Percentiles rank a stretch among this genome's conserved stretches.
Evolutionary conservation across 35 echinoderm and acorn worm genomes (phyloP).

Genomic region (Ophiothrix spiculata): DNA sequence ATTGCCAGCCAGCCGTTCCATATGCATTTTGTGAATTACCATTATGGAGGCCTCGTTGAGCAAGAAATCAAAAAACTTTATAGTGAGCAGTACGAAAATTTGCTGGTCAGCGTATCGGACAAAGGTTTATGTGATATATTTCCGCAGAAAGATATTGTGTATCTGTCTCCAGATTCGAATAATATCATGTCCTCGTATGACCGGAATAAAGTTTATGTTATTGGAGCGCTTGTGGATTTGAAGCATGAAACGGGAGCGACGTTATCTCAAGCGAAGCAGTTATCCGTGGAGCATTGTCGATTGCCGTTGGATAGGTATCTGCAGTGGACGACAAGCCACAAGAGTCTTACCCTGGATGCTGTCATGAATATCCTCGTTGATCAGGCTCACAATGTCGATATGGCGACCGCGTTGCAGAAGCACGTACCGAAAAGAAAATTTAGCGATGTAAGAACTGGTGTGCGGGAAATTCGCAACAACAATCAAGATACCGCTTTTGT

Average conservation of each 20-base stretch:
- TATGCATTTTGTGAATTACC: conserved; percentile 64
- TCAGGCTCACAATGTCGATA: conserved; percentile 51
- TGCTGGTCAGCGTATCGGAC: conserved; percentile 57
- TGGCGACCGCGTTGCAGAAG: conserved; percentile 61
- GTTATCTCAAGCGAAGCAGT: conserved; percentile 72
- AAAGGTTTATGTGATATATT: conserved; percentile 72
- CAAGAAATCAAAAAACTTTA: conserved; percentile 57
- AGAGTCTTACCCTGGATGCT: conserved; percentile 84
- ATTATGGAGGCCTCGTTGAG: conserved; percentile 24
- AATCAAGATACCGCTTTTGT: not conserved
- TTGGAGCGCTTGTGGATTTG: conserved; percentile 81
- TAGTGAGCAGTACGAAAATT: conserved; percentile 18
- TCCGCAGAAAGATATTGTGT: conserved; percentile 58
- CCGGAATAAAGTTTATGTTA: conserved; percentile 67
- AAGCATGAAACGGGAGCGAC: conserved; percentile 53
- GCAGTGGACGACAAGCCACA: not conserved
- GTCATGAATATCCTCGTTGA: conserved; percentile 65
- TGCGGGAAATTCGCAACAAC: not conserved
- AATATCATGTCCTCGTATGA: conserved; percentile 79
- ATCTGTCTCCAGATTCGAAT: conserved; percentile 75
- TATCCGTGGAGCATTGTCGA: conserved; percentile 51
- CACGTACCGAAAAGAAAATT: conserved; percentile 74
- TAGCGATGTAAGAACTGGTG: not conserved
- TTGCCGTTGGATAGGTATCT: conserved; percentile 35
- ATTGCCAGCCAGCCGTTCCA: conserved; percentile 71